phyloP scores from a whole-genome alignment of 1,140 invertebrate genomes.

The Hydropsyche tenuis region DNA sequence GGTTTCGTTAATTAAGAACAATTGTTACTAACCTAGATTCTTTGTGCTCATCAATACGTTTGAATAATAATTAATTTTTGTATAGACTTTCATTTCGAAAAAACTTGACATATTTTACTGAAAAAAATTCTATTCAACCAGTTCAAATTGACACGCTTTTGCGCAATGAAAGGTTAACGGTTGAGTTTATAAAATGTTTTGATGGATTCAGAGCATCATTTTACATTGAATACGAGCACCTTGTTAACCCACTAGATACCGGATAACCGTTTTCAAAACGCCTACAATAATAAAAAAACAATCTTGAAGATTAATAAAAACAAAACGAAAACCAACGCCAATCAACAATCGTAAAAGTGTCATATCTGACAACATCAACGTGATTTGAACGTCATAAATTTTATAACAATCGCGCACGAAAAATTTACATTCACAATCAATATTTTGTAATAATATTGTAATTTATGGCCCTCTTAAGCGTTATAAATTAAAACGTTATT shows the following conservation, averaged over 20 bases:
- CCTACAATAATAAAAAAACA: slow-evolving; percentile 7
- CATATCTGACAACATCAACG: too few relatives aligned
- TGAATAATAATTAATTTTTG: neutral
- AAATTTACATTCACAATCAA: too few relatives aligned
- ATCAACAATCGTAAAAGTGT: too few relatives aligned
- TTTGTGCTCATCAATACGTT: neutral
- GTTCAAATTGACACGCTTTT: slow-evolving; percentile 4
- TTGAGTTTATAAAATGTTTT: neutral
- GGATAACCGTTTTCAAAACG: neutral
- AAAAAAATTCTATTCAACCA: neutral
- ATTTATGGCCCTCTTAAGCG: too few relatives aligned
- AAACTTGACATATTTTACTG: neutral
- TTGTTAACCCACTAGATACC: neutral
- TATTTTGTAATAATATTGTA: too few relatives aligned
- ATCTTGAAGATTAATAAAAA: neutral
- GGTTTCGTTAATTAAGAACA: neutral
- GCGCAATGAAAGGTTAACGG: neutral
- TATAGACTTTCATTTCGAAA: neutral
- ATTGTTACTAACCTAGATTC: neutral
- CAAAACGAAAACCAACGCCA: neutral
- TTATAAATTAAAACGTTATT: too few relatives aligned
- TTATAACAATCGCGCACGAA: too few relatives aligned
- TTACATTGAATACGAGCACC: too few relatives aligned
- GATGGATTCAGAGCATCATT: neutral
- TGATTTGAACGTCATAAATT: too few relatives aligned